phyloP scores from a whole-genome alignment of 2,888 invertebrate species.

The Platycheirus albimanus region DNA sequence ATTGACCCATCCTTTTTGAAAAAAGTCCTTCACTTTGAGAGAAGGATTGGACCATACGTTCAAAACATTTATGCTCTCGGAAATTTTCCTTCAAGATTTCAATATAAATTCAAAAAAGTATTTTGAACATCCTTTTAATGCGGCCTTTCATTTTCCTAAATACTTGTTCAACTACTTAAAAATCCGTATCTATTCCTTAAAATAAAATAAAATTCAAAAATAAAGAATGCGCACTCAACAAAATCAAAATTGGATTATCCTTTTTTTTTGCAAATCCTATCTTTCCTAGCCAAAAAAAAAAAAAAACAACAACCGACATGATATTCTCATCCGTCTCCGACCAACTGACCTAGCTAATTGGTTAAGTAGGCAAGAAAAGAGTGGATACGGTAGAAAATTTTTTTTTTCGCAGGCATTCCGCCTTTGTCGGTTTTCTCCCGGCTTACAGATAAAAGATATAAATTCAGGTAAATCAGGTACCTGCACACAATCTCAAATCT shows the following conservation, averaged over 20 bases:
- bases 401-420: slow-evolving; percentile 62
- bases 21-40: no score
- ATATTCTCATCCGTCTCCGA: slow-evolving; percentile 40
- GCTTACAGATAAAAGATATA: slow-evolving; percentile 48
- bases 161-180: neutral
- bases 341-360: slow-evolving; percentile 74
- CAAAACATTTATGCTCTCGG: no score
- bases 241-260: slow-evolving; percentile 74
- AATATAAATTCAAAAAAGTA: no score
- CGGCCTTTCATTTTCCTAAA: no score
- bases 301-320: slow-evolving; percentile 4
- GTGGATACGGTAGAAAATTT: slow-evolving; percentile 13
- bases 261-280: slow-evolving; percentile 61
- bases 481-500: slow-evolving; percentile 66
- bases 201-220: neutral
- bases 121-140: no score
- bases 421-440: slow-evolving; percentile 61
- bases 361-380: slow-evolving; percentile 70
- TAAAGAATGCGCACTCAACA: slow-evolving; percentile 58
- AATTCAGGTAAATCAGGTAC: slow-evolving; percentile 69
- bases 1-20: no score
- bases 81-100: no score
- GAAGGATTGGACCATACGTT: no score
- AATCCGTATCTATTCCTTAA: slow-evolving; percentile 3
- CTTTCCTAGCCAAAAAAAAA: slow-evolving; percentile 5